Evolutionary conservation across 2,113 vertebrate species (phyloP).

Genomic region (Brienomyrus brachyistius): DNA sequence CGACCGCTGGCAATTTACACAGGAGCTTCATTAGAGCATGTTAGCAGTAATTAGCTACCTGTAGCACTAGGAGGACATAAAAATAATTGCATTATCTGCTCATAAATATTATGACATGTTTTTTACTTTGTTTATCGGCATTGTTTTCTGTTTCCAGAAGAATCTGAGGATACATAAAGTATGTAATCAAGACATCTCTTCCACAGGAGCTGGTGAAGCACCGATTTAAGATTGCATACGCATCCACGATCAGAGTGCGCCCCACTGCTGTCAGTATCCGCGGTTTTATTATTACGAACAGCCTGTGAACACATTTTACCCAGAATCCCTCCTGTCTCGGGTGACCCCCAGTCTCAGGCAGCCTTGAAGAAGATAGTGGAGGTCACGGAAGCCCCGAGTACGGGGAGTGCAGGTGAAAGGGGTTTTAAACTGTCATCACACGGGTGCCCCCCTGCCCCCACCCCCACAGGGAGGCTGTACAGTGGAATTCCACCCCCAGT

Average conservation of each 20-base stretch:
- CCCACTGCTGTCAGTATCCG: constrained; percentile 12
- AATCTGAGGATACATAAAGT: neutral
- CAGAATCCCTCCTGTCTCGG: constrained; percentile 16
- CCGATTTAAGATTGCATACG: neutral
- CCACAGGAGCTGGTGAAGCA: neutral
- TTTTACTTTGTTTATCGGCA: neutral
- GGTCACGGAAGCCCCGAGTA: constrained; percentile 20
- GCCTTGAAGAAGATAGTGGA: constrained; percentile 31
- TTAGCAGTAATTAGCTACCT: neutral
- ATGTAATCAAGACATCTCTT: neutral
- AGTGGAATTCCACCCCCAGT: neutral
- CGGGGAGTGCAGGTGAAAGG: constrained; percentile 29
- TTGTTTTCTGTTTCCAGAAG: neutral
- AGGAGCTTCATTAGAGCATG: neutral
- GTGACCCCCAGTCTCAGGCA: constrained; percentile 19
- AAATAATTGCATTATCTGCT: neutral
- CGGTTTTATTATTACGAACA: constrained; percentile 7
- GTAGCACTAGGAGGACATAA: neutral
- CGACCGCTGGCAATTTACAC: neutral
- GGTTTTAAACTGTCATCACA: constrained; percentile 28
- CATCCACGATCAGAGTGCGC: neutral
- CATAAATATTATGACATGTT: neutral
- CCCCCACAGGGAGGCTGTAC: neutral
- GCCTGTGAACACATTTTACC: constrained; percentile 25
- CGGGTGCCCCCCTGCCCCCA: neutral